Base-by-base conservation (phyloP, 2,888 invertebrate species). In the Agriopis leucophaearia region DNA sequence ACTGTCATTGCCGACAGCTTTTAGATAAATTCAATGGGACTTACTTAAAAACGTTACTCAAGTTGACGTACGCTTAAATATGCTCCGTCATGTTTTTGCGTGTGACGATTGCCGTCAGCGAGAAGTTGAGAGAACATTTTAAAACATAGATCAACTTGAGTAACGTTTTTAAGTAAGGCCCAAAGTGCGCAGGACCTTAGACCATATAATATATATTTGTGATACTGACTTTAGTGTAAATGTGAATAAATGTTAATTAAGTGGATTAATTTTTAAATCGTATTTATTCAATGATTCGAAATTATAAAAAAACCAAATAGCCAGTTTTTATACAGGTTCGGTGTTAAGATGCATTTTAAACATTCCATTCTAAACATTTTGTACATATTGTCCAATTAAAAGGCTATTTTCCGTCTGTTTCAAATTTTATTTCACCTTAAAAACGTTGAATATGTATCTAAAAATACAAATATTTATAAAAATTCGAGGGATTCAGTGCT, bases 221-320 rank as follows among this genome's bases (percentile, higher is more conserved):
- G 86, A 86, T 83, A 84, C 71, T 77, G 75, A 84, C 81, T 83
- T 71, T 70, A 67, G 65, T 66, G 59, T 81, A 87, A 85, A 80
- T 88, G 89, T 91, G 89, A 86, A 91, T 91, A 91, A 79, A 81
- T 85, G 81, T 86, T 87, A 82, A 77, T 78, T 82, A 82, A 81
- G 83, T 80, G 78, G 73, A 80, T 79, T 82, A 82, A 81, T 78
- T 77, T 81, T 75, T 77, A 81, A 70, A 67, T 70, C 60, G 62
- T 74, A 69, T 70, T 71, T 74, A 73, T 62, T 71, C 60, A 44
- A 56, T 71, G 73, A 73, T 60, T 71, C 60, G 50, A 56, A 55
- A 52, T 45, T 59, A 47, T 54, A 38, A 57, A 54, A 35, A 27
- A 42, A 52, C 18, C 50, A 36, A 63, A 61, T 59, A 64, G 64